Evolutionary conservation across 2,113 vertebrate species (phyloP), one percentile per base, ranked within the genome.

Genomic region (Epinephelus cyanopodus): DNA sequence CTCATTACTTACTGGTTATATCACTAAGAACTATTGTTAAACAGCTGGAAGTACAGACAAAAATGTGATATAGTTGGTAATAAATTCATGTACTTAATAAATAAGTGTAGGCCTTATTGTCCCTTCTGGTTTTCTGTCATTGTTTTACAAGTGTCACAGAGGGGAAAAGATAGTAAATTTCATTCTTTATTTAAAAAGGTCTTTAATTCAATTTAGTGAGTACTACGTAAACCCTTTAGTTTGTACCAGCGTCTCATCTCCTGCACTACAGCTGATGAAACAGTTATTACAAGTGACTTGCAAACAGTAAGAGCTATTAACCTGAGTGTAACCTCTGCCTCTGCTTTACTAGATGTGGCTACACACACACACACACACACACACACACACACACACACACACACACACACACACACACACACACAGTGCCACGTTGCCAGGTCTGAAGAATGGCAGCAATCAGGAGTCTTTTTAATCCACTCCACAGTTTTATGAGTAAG

Each of bases 361-460:
- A 68, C 33, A 74, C 60, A 19, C 60, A 68, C 61, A 21, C 48
- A 50, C n/a, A 76, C 65, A 17, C 56, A 60, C 47, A 66, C 33
- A 52, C n/a, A 13, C 54, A 60, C 58, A 19, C 52, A 37, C 21
- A 61, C 61, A 17, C 53, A 56, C 67, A 54, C 37, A 45, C 62
- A 11, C 63, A 2, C 74, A 50, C 69, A 53, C 47, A 53, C 27
- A 23, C 64, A 54, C 53, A 62, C 33, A 57, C 18, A 14, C 37
- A 27, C 29, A 7, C 39, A 0, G 37, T 56, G 62, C 75, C 74
- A 58, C 12, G 15, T 61, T 42, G 65, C 76, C 78, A 88, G 56
- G 25, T 84, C 79, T 72, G 79, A 85, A 13, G n/a, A 77, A 82
- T 74, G 77, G 82, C 63, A 80, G 69, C 87, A 77, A 74, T 88